Evolutionary conservation across 2,888 invertebrate genomes (phyloP).

Genomic region (Aleiodes alternator): DNA sequence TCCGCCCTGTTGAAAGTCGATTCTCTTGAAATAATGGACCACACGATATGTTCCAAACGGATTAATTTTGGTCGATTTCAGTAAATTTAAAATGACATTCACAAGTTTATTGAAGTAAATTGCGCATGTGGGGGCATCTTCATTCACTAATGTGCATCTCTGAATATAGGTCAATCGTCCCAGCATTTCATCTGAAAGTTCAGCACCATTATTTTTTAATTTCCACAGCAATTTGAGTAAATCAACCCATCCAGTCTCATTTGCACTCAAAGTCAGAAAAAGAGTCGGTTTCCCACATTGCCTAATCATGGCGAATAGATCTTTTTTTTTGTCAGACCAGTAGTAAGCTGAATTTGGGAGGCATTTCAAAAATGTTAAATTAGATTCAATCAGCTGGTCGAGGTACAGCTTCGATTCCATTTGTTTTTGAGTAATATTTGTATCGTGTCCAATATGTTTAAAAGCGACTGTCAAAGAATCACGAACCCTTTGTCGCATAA

Average conservation of each 20-base stretch:
- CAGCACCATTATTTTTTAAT: conserved; percentile 15
- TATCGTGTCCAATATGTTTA: conserved; percentile 61
- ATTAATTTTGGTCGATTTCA: conserved; percentile 47
- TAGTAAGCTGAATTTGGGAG: background rate
- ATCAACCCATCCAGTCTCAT: conserved; percentile 69
- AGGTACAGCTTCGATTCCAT: conserved; percentile 60
- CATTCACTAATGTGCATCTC: conserved; percentile 38
- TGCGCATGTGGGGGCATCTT: conserved; percentile 42
- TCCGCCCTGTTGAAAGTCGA: conserved; percentile 54
- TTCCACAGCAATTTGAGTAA: conserved; percentile 56
- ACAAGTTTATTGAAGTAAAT: conserved; percentile 63
- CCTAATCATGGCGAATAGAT: conserved; percentile 61
- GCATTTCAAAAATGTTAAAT: conserved; percentile 39
- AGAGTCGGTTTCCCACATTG: conserved; percentile 70
- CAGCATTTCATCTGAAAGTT: conserved; percentile 20
- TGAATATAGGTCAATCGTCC: background rate
- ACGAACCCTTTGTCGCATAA: conserved; percentile 57
- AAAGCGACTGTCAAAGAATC: conserved; percentile 58
- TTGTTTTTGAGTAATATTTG: conserved; percentile 62
- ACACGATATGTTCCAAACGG: conserved; percentile 52
- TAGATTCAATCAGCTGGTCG: conserved; percentile 55
- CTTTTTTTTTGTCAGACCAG: conserved; percentile 8
- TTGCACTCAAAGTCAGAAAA: conserved; percentile 71
- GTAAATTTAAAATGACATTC: conserved; percentile 45
- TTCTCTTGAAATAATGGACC: conserved; percentile 55